Conservation (phyloP, 2,797 vertebrate species). For the Lithobates sylvaticus region DNA sequence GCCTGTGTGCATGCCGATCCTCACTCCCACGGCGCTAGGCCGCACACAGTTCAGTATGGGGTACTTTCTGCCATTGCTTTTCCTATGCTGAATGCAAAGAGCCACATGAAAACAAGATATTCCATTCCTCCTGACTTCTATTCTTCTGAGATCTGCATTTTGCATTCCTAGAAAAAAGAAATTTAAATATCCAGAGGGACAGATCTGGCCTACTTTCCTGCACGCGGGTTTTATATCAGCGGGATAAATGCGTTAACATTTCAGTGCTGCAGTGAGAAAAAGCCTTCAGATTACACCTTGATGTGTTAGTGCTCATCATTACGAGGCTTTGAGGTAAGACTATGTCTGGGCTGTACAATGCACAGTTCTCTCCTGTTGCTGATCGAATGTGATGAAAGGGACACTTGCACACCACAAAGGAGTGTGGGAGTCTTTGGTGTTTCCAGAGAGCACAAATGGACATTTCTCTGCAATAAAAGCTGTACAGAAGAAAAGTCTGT, state of each 20-base stretch:
- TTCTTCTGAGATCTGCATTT: constrained; percentile 6
- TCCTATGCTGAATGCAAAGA: background rate
- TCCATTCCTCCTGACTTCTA: constrained; percentile 20
- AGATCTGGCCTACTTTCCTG: constrained; percentile 47
- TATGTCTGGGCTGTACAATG: background rate
- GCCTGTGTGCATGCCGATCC: too few relatives aligned
- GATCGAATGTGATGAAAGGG: background rate
- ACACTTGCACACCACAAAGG: background rate
- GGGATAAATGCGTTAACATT: background rate
- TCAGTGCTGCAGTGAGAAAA: background rate
- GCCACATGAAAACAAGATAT: background rate
- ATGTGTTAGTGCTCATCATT: background rate
- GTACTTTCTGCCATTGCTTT: background rate
- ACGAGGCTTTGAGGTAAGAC: background rate
- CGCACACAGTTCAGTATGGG: background rate
- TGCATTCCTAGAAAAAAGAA: constrained; percentile 39
- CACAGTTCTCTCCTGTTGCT: background rate
- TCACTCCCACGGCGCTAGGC: too few relatives aligned
- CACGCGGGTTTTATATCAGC: constrained; percentile 20
- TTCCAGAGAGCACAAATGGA: too few relatives aligned
- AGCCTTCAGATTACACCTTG: background rate
- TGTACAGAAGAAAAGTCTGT: too few relatives aligned
- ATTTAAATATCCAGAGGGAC: constrained; percentile 40
- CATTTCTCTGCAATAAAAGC: too few relatives aligned
- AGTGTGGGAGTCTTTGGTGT: background rate